These are phyloP conservation scores for Ceryle rudis DNA, from an alignment of 2,797 vertebrate genomes.

Conservation along the genomic window DNA sequence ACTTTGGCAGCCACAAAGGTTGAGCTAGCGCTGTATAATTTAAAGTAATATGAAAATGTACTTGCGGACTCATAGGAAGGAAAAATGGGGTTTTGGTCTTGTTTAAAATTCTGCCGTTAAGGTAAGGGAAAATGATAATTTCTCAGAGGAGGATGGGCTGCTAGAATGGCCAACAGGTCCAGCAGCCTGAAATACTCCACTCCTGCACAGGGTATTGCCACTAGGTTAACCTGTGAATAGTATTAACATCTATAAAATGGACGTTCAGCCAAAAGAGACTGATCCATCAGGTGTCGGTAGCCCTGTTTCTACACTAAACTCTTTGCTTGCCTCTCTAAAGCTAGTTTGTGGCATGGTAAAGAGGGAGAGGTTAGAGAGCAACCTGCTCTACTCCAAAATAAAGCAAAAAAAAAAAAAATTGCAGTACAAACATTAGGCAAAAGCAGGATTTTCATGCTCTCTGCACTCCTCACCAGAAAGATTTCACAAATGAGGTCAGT, in stretches of 20 bases:
- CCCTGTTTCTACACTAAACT: not conserved
- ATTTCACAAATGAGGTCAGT: not conserved
- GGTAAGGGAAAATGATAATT: not conserved
- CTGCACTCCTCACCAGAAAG: not conserved
- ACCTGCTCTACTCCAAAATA: not conserved
- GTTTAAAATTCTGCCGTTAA: not conserved
- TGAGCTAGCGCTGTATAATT: not conserved
- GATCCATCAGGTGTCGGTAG: not conserved
- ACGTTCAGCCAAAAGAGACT: not conserved
- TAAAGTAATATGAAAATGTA: constrained; percentile 12
- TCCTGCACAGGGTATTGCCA: not conserved
- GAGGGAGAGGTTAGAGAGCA: not conserved
- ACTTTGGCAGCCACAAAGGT: constrained; percentile 1
- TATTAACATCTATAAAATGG: not conserved
- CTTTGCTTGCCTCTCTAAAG: not conserved
- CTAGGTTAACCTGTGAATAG: not conserved
- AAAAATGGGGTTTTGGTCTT: not conserved
- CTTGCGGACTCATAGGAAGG: not conserved
- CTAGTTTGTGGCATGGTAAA: not conserved
- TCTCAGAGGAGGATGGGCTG: not conserved
- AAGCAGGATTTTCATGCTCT: not conserved
- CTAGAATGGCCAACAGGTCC: not conserved
- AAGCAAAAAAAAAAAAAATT: not conserved
- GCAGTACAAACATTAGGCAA: not conserved
- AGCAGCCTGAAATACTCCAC: not conserved